phyloP scores from a whole-genome alignment of 2,888 invertebrate genomes.

The Sycophila texana region DNA sequence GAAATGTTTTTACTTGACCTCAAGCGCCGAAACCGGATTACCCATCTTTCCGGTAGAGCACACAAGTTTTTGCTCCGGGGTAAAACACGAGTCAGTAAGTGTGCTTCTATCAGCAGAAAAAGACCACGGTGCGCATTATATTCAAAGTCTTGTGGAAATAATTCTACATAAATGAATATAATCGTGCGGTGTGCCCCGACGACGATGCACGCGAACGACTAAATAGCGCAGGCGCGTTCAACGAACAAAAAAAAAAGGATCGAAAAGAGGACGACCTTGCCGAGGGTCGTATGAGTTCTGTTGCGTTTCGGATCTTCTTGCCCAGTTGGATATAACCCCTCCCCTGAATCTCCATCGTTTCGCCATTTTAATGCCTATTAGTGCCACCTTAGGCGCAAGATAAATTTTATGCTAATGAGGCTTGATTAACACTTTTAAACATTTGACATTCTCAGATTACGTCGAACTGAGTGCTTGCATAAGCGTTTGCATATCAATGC shows the following conservation, averaged over 20 bases:
- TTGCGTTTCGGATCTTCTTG: background rate
- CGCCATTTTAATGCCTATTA: slow-evolving; percentile 45
- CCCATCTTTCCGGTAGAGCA: slow-evolving; percentile 38
- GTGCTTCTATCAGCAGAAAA: background rate
- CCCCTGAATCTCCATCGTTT: slow-evolving; percentile 19
- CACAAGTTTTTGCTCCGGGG: slow-evolving; percentile 13
- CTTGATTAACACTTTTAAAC: slow-evolving; percentile 47
- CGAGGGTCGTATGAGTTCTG: slow-evolving; percentile 26
- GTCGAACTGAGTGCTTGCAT: slow-evolving; percentile 42
- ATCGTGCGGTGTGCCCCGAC: slow-evolving; percentile 22
- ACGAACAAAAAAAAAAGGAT: background rate
- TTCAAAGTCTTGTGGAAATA: slow-evolving; percentile 61
- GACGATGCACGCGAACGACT: slow-evolving; percentile 14
- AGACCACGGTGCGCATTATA: slow-evolving; percentile 55
- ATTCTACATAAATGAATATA: slow-evolving; percentile 62
- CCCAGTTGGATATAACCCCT: background rate
- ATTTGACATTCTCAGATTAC: slow-evolving; percentile 50
- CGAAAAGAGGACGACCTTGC: slow-evolving; percentile 50
- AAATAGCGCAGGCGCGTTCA: background rate
- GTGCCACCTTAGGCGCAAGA: slow-evolving; percentile 40
- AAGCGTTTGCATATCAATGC: slow-evolving; percentile 47
- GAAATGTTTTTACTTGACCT: slow-evolving; percentile 29
- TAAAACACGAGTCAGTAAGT: slow-evolving; percentile 28
- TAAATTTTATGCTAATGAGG: slow-evolving; percentile 47
- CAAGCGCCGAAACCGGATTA: slow-evolving; percentile 13